Evolutionary conservation across 2,888 invertebrate genomes (phyloP).

Genomic region (Smittia sp.): DNA sequence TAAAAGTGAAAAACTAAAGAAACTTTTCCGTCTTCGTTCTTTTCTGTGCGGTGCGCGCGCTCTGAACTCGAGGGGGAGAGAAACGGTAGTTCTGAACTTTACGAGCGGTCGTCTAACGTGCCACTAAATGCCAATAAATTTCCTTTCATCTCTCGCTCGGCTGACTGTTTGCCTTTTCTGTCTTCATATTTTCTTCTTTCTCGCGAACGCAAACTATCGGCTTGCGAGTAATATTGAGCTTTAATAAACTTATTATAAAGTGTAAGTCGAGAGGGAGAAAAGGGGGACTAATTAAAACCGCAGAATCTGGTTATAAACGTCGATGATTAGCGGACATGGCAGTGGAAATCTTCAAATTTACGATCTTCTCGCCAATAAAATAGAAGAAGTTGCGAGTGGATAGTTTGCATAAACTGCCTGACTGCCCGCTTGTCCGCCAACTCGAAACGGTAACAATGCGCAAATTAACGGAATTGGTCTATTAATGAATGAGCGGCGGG

Average conservation of each 20-base stretch:
- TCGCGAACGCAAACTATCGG: neutral
- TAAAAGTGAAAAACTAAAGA: conserved; percentile 23
- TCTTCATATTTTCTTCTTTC: neutral
- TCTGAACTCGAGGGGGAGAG: neutral
- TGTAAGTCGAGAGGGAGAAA: neutral
- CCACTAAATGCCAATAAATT: conserved; percentile 22
- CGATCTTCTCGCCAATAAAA: conserved; percentile 12
- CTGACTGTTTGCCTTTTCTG: conserved; percentile 2
- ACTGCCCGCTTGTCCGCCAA: neutral
- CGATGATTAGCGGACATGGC: neutral
- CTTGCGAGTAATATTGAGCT: conserved; percentile 1
- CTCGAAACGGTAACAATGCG: conserved; percentile 19
- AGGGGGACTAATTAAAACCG: conserved; percentile 9
- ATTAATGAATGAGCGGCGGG: conserved; percentile 10
- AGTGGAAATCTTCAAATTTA: neutral
- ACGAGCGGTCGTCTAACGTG: conserved; percentile 10
- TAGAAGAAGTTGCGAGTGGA: neutral
- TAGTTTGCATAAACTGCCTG: neutral
- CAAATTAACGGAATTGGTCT: conserved; percentile 34
- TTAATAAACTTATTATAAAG: conserved; percentile 22
- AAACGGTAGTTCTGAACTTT: conserved; percentile 29
- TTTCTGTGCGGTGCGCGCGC: neutral
- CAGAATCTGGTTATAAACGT: neutral
- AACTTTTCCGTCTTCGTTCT: neutral
- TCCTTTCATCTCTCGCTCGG: neutral